Conservation (phyloP, 2,888 invertebrate species). For the Nebria brevicollis region DNA sequence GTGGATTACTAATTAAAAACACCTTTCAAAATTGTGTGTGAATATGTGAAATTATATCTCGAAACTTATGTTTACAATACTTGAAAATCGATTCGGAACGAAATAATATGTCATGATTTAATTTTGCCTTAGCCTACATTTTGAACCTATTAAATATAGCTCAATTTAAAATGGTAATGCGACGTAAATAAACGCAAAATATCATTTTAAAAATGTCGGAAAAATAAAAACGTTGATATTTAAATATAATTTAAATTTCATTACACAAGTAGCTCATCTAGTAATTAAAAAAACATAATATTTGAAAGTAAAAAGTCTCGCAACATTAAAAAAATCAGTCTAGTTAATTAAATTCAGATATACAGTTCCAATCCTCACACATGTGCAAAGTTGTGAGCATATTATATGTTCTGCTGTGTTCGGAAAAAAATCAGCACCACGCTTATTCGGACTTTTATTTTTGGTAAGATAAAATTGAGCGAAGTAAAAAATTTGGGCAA, state of each 20-base stretch:
- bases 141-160: no score
- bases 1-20: no score
- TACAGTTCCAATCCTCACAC: neutral
- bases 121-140: no score
- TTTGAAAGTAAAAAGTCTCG: constrained; percentile 15
- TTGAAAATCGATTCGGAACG: no score
- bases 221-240: neutral
- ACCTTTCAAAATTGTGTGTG: no score
- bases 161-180: no score
- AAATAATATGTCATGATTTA: no score
- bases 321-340: neutral
- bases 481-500: constrained; percentile 1
- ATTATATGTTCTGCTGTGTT: neutral
- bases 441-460: neutral
- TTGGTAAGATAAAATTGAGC: neutral
- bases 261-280: neutral
- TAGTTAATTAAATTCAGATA: constrained; percentile 28
- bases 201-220: neutral
- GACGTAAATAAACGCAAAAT: no score
- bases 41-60: no score
- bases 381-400: neutral
- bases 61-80: no score
- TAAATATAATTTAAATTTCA: neutral
- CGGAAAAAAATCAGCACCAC: neutral
- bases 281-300: constrained; percentile 11